Percentiles rank a stretch among this genome's conserved stretches.
Evolutionary conservation across 2,113 vertebrate species (phyloP).

Genomic region (Callionymus lyra): DNA sequence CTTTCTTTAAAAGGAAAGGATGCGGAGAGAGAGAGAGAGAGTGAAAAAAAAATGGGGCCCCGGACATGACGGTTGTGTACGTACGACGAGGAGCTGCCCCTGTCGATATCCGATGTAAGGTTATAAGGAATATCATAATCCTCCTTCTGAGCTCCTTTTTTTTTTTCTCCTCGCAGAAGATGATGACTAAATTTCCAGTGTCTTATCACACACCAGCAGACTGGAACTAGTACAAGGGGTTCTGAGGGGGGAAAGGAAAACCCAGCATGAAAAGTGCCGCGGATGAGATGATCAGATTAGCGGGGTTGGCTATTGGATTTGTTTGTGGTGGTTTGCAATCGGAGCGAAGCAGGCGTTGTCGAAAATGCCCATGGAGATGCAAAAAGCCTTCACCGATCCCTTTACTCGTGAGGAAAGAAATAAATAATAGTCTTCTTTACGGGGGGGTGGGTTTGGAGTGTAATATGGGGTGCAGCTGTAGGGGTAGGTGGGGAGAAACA

Average conservation of each 20-base stretch:
- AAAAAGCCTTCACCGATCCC: conserved; percentile 71
- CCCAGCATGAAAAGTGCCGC: conserved; percentile 87
- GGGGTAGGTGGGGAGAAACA: conserved; percentile 50
- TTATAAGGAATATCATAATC: conserved; percentile 94
- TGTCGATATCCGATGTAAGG: conserved; percentile 90
- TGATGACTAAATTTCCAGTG: conserved; percentile 98
- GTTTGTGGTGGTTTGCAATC: conserved; percentile 77
- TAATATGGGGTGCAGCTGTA: conserved; percentile 48
- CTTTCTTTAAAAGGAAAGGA: conserved; percentile 61
- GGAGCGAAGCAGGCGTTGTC: conserved; percentile 79
- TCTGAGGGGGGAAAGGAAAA: conserved; percentile 83
- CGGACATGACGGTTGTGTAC: conserved; percentile 66
- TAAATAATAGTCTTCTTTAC: conserved; percentile 47
- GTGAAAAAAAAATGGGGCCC: conserved; percentile 43
- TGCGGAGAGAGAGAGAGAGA: conserved; percentile 27
- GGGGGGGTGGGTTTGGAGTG: conserved; percentile 43
- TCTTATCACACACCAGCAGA: conserved; percentile 97
- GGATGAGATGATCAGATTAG: conserved; percentile 93
- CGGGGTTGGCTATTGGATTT: conserved; percentile 82
- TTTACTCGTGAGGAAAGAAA: conserved; percentile 53
- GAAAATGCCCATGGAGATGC: conserved; percentile 73
- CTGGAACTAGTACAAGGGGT: conserved; percentile 86
- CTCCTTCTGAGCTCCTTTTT: conserved; percentile 84
- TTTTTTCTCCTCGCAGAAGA: conserved; percentile 73
- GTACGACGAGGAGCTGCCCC: conserved; percentile 61